Base-by-base conservation (phyloP, 1,140 invertebrate species). In the Camponotus pennsylvanicus region DNA sequence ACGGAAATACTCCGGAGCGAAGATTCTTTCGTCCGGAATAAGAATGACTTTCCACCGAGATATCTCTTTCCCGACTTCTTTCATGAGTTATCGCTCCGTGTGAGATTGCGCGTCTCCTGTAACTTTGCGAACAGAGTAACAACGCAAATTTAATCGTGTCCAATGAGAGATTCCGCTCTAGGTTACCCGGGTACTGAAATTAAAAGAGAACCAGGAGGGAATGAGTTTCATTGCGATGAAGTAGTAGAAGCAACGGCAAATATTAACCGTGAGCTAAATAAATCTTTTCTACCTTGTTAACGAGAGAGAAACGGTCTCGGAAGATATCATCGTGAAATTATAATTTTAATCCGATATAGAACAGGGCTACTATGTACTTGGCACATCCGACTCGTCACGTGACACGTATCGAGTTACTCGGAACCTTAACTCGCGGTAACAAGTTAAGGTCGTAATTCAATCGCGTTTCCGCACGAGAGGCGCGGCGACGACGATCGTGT, bases 371-470 rank as follows among this genome's bases (percentile, higher is more conserved):
- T 45, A 11, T 40, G 73, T 40, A 52, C 9, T 21, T 42, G n/a
- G 59, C 27, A 82, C 49, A 40, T 82, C 18, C 18, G 49, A 79
- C 34, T 80, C 45, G 37, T 37, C 78, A 57, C 40, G 79, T 37
- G 69, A 83, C 69, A 61, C 45, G 69, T 83, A 75, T 83, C 79
- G 79, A 83, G 55, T 83, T 83, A 75, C 79, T 45, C 69, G 79
- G 73, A 75, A 83, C 79, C 79, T 73, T 83, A 83, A 83, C 79
- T 83, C 59, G 27, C 79, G 27, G 69, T 82, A 82, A 82, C 79
- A 73, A 82, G 79, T 83, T 83, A 73, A 61, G 67, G 69, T 37
- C 40, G 79, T 63, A 83, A 83, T 83, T 83, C 69, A 83, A 83
- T 83, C 55, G 42, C 55, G 70, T 83, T 83, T 71, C 55, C 79